Evolutionary conservation across 92 coral and sea anemone genomes (phyloP).

Genomic region (Epizoanthus ramosus): DNA sequence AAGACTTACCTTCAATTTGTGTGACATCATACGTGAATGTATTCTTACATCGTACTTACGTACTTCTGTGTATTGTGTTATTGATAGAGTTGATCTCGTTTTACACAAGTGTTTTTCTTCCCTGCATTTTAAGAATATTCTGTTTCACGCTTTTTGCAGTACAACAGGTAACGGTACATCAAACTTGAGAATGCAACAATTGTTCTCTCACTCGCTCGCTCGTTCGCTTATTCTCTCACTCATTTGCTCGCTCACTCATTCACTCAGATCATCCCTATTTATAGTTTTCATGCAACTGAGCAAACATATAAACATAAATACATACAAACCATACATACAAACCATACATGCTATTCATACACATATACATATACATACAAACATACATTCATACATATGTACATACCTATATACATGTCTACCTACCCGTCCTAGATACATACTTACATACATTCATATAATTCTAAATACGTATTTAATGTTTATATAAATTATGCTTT

Average conservation of each 20-base stretch:
- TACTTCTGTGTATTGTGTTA: neutral
- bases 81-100: neutral
- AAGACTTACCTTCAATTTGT: neutral
- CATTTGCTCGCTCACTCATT: neutral
- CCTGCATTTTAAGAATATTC: no score
- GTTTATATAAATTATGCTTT: no score
- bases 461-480: no score
- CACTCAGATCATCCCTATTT: neutral
- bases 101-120: neutral
- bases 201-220: neutral
- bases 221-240: constrained; percentile 13
- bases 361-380: no score
- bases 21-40: constrained; percentile 12
- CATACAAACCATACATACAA: no score
- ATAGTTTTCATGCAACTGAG: no score
- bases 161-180: no score
- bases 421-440: neutral
- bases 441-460: neutral
- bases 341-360: no score
- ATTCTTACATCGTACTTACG: neutral
- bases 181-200: no score
- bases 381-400: no score
- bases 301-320: no score
- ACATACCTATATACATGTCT: neutral
- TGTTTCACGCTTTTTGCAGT: no score